Evolutionary conservation across 2,888 invertebrate species (phyloP).

Genomic region (Pomacea canaliculata): DNA sequence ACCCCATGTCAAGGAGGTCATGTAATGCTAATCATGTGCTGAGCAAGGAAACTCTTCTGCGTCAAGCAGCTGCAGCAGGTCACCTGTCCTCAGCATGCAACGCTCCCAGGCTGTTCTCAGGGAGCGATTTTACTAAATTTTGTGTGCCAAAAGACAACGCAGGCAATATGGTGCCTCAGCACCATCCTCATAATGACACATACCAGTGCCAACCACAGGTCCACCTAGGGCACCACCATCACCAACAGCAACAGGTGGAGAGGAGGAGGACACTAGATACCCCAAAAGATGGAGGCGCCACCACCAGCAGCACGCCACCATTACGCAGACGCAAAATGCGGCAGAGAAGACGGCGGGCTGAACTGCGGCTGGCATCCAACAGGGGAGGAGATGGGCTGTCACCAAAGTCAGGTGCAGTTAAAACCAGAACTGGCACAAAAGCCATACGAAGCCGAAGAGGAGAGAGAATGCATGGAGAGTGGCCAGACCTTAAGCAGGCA

Average conservation of each 20-base stretch:
- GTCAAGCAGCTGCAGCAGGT: slow-evolving; percentile 5
- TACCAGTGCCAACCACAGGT: neutral
- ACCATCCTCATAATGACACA: neutral
- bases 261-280: neutral
- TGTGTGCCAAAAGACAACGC: neutral
- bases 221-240: neutral
- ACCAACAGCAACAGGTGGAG: neutral
- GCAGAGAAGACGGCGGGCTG: neutral
- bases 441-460: neutral
- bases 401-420: neutral
- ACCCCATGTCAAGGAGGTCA: slow-evolving; percentile 14
- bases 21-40: slow-evolving; percentile 15
- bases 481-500: slow-evolving; percentile 23
- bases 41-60: slow-evolving; percentile 7
- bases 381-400: slow-evolving; percentile 14
- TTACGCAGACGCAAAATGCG: slow-evolving; percentile 2
- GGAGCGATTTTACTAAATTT: slow-evolving; percentile 13
- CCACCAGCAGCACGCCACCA: neutral
- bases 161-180: neutral
- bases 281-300: neutral
- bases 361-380: neutral
- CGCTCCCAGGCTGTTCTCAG: slow-evolving; percentile 21
- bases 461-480: slow-evolving; percentile 10
- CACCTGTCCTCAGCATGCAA: slow-evolving; percentile 20
- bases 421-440: slow-evolving; percentile 4